Evolutionary conservation across 2,113 vertebrate genomes (phyloP).

Genomic region (Tapirus terrestris): DNA sequence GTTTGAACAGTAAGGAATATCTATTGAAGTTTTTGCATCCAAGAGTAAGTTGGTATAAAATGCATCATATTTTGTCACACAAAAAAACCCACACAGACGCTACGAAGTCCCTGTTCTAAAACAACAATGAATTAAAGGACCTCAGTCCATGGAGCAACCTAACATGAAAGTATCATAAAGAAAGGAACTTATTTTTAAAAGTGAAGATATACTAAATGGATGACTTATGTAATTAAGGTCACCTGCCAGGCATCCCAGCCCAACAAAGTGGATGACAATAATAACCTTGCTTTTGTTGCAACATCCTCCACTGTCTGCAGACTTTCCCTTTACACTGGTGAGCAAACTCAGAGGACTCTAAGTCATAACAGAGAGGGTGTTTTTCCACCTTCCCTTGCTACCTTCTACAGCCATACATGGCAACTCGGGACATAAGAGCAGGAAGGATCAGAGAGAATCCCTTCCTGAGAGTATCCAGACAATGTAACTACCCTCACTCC

Average conservation of each 20-base stretch:
- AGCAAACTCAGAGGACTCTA: not conserved
- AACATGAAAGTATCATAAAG: not conserved
- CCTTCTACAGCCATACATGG: not conserved
- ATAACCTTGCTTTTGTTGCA: not conserved
- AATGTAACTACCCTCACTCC: not conserved
- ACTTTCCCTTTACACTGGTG: not conserved
- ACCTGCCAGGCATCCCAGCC: not conserved
- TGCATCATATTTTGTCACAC: not conserved
- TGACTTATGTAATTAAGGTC: not conserved
- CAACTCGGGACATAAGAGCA: not conserved
- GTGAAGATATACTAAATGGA: not conserved
- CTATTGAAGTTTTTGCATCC: not conserved
- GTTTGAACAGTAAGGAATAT: not conserved
- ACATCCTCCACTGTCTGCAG: not conserved
- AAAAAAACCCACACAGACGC: not conserved
- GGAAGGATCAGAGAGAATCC: not conserved
- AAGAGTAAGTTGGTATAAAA: constrained; percentile 12
- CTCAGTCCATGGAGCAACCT: not conserved
- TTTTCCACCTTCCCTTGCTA: not conserved
- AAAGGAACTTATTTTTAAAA: not conserved
- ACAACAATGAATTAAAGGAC: not conserved
- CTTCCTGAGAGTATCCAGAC: not conserved
- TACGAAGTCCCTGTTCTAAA: not conserved
- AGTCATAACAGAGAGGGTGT: not conserved
- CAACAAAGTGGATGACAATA: not conserved